Conservation (phyloP, 2,797 vertebrate genomes). For the Heteromormyrus szaboi region DNA sequence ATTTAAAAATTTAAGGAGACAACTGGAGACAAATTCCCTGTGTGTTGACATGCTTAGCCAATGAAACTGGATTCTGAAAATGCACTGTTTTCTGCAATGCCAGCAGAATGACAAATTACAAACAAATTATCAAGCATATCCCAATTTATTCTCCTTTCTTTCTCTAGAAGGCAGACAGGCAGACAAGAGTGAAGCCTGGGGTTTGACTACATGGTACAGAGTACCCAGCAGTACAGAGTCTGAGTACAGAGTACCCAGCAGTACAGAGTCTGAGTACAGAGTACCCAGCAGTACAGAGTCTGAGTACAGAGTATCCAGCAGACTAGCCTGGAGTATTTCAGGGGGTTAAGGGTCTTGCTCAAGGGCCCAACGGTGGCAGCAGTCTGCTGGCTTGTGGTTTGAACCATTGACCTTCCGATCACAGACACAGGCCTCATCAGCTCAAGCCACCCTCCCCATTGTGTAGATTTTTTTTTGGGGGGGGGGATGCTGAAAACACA, state of each 20-base stretch:
- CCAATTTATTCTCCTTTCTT: neutral
- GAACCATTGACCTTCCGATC: neutral
- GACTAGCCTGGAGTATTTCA: neutral
- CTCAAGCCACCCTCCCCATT: neutral
- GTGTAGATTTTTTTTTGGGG: neutral
- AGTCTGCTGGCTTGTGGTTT: neutral
- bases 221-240: neutral
- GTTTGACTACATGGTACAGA: neutral
- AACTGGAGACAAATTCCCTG: neutral
- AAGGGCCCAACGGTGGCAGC: neutral
- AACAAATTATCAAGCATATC: neutral
- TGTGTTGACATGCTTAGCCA: neutral
- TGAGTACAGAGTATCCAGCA: neutral
- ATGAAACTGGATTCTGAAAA: neutral
- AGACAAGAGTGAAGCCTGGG: neutral
- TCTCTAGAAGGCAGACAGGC: neutral
- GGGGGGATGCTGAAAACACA: neutral
- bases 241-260: neutral
- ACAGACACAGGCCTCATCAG: neutral
- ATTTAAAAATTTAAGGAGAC: neutral
- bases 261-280: neutral
- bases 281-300: neutral
- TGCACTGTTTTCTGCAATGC: neutral
- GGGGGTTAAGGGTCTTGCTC: neutral
- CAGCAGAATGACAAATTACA: neutral